These are phyloP conservation scores for Lasioglossum figueresi DNA, from an alignment of 2,888 invertebrate species.

Conservation along the genomic window DNA sequence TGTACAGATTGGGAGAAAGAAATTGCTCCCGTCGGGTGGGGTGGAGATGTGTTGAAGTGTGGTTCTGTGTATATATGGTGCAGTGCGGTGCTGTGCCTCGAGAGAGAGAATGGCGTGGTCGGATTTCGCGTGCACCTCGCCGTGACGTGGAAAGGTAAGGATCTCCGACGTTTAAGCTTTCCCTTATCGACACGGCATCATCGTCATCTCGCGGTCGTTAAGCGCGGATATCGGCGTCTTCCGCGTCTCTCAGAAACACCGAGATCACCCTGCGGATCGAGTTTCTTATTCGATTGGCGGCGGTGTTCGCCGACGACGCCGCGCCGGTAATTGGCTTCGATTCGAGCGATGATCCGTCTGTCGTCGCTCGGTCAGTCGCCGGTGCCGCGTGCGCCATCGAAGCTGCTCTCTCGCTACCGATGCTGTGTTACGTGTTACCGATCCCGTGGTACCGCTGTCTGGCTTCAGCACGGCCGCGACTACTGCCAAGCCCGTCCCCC, in stretches of 20 bases:
- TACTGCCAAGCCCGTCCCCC: constrained; percentile 33
- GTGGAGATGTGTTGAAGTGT: constrained; percentile 66
- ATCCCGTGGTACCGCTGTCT: constrained; percentile 26
- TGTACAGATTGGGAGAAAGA: constrained; percentile 30
- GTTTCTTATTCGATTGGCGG: constrained; percentile 55
- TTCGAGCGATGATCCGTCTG: constrained; percentile 50
- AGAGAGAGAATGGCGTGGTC: constrained; percentile 77
- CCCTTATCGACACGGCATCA: not conserved
- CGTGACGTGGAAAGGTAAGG: constrained; percentile 77
- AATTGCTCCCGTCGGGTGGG: constrained; percentile 39
- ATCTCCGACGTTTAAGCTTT: not conserved
- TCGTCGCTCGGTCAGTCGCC: constrained; percentile 37
- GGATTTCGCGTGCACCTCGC: constrained; percentile 75
- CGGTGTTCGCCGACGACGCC: constrained; percentile 28
- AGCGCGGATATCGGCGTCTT: constrained; percentile 2
- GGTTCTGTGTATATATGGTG: constrained; percentile 73
- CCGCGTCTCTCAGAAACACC: not conserved
- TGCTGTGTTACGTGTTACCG: too few relatives aligned
- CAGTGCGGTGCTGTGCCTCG: constrained; percentile 76
- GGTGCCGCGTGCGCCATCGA: constrained; percentile 58
- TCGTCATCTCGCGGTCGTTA: not conserved
- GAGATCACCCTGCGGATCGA: constrained; percentile 29
- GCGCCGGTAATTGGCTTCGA: constrained; percentile 56
- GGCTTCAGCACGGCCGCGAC: constrained; percentile 40
- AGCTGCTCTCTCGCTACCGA: not conserved